A percentile compares a stretch with the other conserved stretches of the same genome.
Evolutionary conservation across 2,797 vertebrate genomes (phyloP).

Genomic region (Spheniscus humboldti): DNA sequence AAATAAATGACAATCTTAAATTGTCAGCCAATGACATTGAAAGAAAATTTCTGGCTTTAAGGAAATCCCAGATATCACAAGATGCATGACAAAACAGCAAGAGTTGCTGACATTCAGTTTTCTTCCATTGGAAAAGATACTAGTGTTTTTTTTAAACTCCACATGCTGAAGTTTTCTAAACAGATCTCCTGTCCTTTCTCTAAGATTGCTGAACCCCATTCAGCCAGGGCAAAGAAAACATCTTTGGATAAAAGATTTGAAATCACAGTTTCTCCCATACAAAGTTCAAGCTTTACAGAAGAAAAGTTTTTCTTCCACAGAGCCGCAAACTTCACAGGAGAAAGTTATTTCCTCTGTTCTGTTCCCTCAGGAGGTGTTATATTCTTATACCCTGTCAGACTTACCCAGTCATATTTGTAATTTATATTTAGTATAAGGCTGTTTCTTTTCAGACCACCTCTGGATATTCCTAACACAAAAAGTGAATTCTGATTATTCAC

Average conservation of each 20-base stretch:
- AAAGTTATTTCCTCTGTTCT: slow-evolving; percentile 3
- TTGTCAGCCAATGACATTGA: background rate
- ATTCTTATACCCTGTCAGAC: background rate
- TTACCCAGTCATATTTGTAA: background rate
- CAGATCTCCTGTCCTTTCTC: background rate
- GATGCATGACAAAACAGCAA: background rate
- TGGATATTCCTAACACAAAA: background rate
- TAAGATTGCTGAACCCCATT: background rate
- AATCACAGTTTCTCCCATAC: background rate
- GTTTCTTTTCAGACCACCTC: background rate
- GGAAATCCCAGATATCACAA: background rate
- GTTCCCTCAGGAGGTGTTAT: background rate
- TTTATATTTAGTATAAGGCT: background rate
- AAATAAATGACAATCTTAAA: background rate
- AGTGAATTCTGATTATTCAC: background rate
- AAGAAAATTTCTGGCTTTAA: background rate
- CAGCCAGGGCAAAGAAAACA: background rate
- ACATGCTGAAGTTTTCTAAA: background rate
- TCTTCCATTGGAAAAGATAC: background rate
- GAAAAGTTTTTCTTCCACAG: slow-evolving; percentile 1
- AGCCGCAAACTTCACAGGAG: background rate
- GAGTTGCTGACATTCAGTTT: background rate
- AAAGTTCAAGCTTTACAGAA: background rate
- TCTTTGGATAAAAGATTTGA: background rate
- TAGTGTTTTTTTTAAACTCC: background rate